phyloP scores from a whole-genome alignment of 2,797 vertebrate species.

The Schizothorax lantsangensis region DNA sequence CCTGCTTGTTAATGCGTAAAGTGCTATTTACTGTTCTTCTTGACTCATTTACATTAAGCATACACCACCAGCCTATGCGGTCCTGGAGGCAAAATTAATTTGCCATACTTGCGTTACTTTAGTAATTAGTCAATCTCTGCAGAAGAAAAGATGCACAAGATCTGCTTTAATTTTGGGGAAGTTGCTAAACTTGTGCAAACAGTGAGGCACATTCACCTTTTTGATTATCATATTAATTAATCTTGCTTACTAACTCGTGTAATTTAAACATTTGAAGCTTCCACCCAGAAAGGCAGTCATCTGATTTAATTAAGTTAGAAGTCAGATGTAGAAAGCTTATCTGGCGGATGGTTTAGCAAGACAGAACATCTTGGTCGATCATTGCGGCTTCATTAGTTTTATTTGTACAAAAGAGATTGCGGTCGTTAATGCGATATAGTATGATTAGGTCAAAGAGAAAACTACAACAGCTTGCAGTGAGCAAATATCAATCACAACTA shows the following conservation, averaged over 20 bases:
- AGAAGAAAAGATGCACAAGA: constrained; percentile 67
- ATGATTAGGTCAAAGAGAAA: background rate
- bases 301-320: constrained; percentile 55
- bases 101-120: constrained; percentile 57
- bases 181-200: constrained; percentile 73
- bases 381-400: constrained; percentile 15
- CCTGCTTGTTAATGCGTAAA: background rate
- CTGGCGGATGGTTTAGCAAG: constrained; percentile 24
- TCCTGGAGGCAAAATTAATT: constrained; percentile 51
- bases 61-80: background rate
- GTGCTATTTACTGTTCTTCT: background rate
- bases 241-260: constrained; percentile 85
- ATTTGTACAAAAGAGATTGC: constrained; percentile 4
- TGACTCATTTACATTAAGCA: background rate
- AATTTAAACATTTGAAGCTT: constrained; percentile 82
- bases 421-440: background rate
- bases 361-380: constrained; percentile 15
- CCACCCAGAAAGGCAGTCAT: constrained; percentile 46
- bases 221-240: constrained; percentile 86
- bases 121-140: constrained; percentile 69
- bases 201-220: constrained; percentile 76
- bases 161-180: constrained; percentile 68
- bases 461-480: background rate
- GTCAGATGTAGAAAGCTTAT: constrained; percentile 33
- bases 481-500: background rate